Base-by-base conservation (phyloP, 2,113 vertebrate genomes). In the Forbesichthys papilliferus region DNA sequence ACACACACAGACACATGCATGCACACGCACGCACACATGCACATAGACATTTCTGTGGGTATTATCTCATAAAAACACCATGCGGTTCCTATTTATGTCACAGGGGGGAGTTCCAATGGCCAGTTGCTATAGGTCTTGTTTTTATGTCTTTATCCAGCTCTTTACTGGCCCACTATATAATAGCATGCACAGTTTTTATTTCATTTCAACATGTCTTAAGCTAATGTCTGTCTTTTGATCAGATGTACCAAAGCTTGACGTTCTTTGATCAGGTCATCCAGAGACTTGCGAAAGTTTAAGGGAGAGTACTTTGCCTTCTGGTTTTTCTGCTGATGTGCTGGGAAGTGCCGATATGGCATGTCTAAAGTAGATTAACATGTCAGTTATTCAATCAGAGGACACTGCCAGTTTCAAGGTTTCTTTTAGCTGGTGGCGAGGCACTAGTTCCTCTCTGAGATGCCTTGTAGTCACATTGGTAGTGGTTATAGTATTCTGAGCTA, bases 181-280 rank as follows among this genome's bases (percentile, higher is more conserved):
- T 77, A 79, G 46, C 33, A 61, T 13, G 42, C 73, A 78, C 78
- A 76, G 74, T 86, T 72, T 48, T 0, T 71, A 75, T 70, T 75
- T 88, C 88, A 73, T 88, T 86, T 87, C 1, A 27, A 27, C 27
- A 27, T 27, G 27, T 81, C 77, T 80, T 73, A 80, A 74, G 81
- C 80, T 86, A 70, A 79, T 76, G 79, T 83, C 67, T 74, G 77
- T 68, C 75, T 85, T 86, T 86, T 87, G 81, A 89, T 86, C 81
- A 85, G 74, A 82, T 78, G 69, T 74, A 79, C 67, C 73, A 86
- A 84, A 84, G 75, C 78, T 76, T 74, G 80, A 54, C 72, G 72
- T 83, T 84, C 87, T 89, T 87, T 86, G 88, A 91, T 90, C 87
- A 85, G 85, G 82, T 88, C 86, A 91, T 89, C 86, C 86, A 84